phyloP scores from a whole-genome alignment of 2,797 vertebrate genomes.

The Tolypeutes matacus region DNA sequence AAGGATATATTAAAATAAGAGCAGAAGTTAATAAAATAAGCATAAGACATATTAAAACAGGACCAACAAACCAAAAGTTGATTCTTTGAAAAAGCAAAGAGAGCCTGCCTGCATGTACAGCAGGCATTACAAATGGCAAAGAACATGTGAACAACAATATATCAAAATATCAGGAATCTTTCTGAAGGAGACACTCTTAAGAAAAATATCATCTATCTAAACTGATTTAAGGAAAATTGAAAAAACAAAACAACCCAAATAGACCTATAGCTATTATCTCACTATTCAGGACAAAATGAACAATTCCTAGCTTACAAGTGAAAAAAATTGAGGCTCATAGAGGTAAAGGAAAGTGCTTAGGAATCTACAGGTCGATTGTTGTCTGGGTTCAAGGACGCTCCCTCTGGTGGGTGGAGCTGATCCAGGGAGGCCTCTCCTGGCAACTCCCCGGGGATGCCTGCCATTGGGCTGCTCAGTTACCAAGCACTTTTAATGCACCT shows the following conservation, averaged over 20 bases:
- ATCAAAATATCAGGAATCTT: not conserved
- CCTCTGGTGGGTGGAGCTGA: not conserved
- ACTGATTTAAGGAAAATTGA: not conserved
- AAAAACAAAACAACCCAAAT: not conserved
- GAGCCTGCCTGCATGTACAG: not conserved
- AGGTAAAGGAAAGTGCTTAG: not conserved
- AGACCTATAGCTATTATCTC: not conserved
- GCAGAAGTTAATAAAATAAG: conserved; percentile 13
- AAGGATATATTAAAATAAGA: not conserved
- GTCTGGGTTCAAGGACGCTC: not conserved
- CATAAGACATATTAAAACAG: not conserved
- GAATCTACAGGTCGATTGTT: not conserved
- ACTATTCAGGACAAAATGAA: not conserved
- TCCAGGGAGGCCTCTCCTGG: conserved; percentile 8
- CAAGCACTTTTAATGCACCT: conserved; percentile 69
- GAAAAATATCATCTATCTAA: not conserved
- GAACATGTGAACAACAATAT: not conserved
- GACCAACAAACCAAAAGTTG: not conserved
- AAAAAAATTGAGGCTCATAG: not conserved
- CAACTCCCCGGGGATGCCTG: conserved; percentile 66
- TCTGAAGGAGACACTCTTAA: not conserved
- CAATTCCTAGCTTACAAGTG: conserved; percentile 19
- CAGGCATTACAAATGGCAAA: not conserved
- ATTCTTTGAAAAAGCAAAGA: not conserved
- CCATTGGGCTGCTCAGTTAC: conserved; percentile 69